phyloP scores from a whole-genome alignment of 2,797 vertebrate genomes.

The Spea hammondii region DNA sequence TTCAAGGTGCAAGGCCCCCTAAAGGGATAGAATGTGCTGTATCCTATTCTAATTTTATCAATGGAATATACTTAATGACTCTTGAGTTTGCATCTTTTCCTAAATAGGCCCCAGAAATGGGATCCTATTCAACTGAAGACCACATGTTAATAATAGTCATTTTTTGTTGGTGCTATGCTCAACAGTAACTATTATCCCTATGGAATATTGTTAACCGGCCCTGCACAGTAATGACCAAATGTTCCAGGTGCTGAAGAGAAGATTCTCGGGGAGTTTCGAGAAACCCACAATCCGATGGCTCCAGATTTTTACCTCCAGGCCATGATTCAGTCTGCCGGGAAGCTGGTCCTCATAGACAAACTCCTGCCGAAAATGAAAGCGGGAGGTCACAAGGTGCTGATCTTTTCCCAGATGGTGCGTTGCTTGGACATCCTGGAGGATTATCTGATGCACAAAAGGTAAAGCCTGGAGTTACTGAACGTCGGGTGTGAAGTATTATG shows the following conservation, averaged over 20 bases:
- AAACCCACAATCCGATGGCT: conserved; percentile 83
- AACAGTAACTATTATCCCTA: no score
- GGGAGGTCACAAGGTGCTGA: conserved; percentile 96
- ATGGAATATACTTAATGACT: no score
- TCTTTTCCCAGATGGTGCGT: conserved; percentile 99
- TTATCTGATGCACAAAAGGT: conserved; percentile 99
- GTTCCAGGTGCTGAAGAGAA: conserved; percentile 93
- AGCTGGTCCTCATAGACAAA: conserved; percentile 97
- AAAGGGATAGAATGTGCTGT: no score
- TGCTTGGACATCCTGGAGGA: conserved; percentile 98
- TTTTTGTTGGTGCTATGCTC: no score
- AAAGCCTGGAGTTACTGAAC: neutral
- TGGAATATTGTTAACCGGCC: no score
- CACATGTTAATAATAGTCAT: no score
- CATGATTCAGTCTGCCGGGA: conserved; percentile 98
- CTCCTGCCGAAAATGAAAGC: conserved; percentile 99
- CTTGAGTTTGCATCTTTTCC: no score
- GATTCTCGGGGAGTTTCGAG: conserved; percentile 95
- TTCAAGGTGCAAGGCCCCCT: no score
- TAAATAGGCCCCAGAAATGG: no score
- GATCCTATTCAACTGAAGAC: no score
- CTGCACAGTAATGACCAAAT: neutral
- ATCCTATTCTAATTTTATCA: no score
- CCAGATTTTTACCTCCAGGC: conserved; percentile 95
- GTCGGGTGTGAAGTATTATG: neutral